Evolutionary conservation across 1,140 invertebrate genomes (phyloP).

Genomic region (Palaemon carinicauda): DNA sequence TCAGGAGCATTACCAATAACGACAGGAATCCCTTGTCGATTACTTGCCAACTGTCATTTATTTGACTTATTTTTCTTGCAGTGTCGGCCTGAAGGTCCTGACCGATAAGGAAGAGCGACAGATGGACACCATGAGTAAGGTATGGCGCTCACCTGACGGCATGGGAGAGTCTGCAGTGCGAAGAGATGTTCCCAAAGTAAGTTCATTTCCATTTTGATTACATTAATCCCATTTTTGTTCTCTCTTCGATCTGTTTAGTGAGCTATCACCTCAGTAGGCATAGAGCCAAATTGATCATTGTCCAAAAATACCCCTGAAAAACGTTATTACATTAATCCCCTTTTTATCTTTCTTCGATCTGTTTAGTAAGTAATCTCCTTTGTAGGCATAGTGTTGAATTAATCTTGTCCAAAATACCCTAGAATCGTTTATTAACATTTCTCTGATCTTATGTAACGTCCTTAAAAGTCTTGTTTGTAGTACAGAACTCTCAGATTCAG

Average conservation of each 20-base stretch:
- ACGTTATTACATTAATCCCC: too few species aligned
- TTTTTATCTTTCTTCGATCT: too few species aligned
- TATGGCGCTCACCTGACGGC: constrained; percentile 55
- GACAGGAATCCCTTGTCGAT: neutral
- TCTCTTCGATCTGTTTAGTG: neutral
- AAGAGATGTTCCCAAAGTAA: constrained; percentile 59
- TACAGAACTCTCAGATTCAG: too few species aligned
- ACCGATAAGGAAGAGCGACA: constrained; percentile 45
- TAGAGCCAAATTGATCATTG: too few species aligned
- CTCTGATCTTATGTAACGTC: too few species aligned
- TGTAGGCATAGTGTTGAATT: too few species aligned
- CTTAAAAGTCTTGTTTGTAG: too few species aligned
- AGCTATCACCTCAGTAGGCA: neutral
- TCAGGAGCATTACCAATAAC: neutral
- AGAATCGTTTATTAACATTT: too few species aligned
- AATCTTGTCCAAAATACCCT: too few species aligned
- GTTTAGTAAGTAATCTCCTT: too few species aligned
- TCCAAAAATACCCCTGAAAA: too few species aligned
- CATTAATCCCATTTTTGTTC: neutral
- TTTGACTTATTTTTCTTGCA: constrained; percentile 27
- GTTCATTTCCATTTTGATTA: neutral
- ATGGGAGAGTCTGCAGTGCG: constrained; percentile 57
- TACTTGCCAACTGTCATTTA: neutral
- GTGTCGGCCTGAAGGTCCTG: constrained; percentile 58
- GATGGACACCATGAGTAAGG: constrained; percentile 52